Percentiles rank a stretch among this genome's conserved stretches.
These are phyloP conservation scores for Oscarella lobularis DNA, from an alignment of 37 sponge, comb jelly and placozoan species.

Conservation along the genomic window DNA sequence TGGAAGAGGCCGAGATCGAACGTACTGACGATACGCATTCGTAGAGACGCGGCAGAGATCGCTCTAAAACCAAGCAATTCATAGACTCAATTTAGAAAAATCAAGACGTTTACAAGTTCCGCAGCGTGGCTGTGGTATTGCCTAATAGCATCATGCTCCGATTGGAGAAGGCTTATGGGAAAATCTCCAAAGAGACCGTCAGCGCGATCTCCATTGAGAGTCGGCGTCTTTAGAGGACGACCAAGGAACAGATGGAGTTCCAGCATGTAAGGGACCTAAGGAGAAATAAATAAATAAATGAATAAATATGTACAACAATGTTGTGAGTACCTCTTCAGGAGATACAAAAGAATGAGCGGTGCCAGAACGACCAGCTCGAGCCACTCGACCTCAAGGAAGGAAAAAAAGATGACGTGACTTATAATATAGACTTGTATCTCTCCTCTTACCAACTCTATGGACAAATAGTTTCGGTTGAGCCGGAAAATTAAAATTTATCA, in stretches of 20 bases:
- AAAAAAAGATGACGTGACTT: neutral
- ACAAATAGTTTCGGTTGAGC: constrained; percentile 87
- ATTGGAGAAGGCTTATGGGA: constrained; percentile 32
- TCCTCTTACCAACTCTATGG: constrained; percentile 79
- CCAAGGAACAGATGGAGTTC: constrained; percentile 87
- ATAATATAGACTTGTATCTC: neutral
- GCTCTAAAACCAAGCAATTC: constrained; percentile 12
- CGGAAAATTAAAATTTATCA: constrained; percentile 92
- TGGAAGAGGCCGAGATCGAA: constrained; percentile 41
- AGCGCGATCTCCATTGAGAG: neutral
- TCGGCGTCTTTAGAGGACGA: neutral
- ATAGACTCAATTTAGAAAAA: neutral
- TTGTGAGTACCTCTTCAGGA: constrained; percentile 42
- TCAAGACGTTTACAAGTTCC: constrained; percentile 21
- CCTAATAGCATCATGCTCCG: constrained; percentile 39
- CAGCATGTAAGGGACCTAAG: constrained; percentile 38
- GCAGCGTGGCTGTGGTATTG: constrained; percentile 10
- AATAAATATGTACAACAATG: neutral
- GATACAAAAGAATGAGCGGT: constrained; percentile 76
- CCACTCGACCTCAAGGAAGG: constrained; percentile 73
- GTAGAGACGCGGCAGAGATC: constrained; percentile 25
- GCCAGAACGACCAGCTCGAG: constrained; percentile 86
- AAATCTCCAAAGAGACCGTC: constrained; percentile 49
- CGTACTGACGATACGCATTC: constrained; percentile 77
- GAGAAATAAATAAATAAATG: neutral